Evolutionary conservation across 2,797 vertebrate genomes (phyloP).

Genomic region (Ctenopoma kingsleyae): DNA sequence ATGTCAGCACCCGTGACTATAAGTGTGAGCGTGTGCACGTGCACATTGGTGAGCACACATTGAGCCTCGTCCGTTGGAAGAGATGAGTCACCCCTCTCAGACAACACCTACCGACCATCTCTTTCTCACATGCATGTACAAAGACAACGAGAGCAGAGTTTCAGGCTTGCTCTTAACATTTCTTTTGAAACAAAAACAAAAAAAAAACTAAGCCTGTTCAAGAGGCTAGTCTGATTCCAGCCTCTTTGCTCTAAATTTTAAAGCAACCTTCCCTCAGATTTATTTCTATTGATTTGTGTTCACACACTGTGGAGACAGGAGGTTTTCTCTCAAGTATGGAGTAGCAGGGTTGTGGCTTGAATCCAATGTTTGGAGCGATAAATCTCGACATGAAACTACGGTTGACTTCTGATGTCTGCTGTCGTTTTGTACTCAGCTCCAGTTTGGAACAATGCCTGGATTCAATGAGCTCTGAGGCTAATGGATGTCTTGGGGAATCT

Average conservation of each 20-base stretch:
- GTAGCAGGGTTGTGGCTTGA: slow-evolving; percentile 14
- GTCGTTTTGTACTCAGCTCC: background rate
- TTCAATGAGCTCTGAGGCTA: background rate
- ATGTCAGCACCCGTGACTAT: slow-evolving; percentile 10
- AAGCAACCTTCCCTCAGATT: slow-evolving; percentile 40
- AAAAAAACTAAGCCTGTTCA: background rate
- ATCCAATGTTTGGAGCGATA: slow-evolving; percentile 7
- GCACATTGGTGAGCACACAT: slow-evolving; percentile 15
- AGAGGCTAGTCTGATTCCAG: slow-evolving; percentile 22
- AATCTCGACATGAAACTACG: background rate
- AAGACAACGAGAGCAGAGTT: slow-evolving; percentile 13
- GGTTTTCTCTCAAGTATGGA: slow-evolving; percentile 20
- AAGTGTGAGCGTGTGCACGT: background rate
- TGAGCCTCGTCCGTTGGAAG: slow-evolving; percentile 44
- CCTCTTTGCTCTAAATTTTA: slow-evolving; percentile 40
- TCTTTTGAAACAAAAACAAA: background rate
- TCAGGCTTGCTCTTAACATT: slow-evolving; percentile 10
- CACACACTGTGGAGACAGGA: slow-evolving; percentile 12
- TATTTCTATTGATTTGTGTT: slow-evolving; percentile 63
- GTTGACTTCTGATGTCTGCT: background rate
- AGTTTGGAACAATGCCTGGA: background rate
- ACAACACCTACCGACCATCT: slow-evolving; percentile 64
- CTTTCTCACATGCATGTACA: slow-evolving; percentile 13
- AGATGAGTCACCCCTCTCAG: slow-evolving; percentile 78
- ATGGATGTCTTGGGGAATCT: background rate